A percentile compares a stretch with the other conserved stretches of the same genome.
phyloP scores from a whole-genome alignment of 1,140 invertebrate species.

The Scaptomyza hsui region DNA sequence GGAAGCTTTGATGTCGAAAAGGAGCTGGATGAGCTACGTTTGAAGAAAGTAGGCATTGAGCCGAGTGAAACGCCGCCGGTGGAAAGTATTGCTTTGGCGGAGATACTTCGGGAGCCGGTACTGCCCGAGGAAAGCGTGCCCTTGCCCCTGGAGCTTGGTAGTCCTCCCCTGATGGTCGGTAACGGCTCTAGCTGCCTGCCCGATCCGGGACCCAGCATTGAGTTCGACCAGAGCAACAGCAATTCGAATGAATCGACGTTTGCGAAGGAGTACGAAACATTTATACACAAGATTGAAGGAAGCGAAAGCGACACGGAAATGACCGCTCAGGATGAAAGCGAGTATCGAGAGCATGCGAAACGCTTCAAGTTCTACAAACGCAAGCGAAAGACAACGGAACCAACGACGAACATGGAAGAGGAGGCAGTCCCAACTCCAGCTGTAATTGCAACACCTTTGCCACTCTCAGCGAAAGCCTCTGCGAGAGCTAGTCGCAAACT shows the following conservation, averaged over 20 bases:
- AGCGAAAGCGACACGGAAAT: constrained; percentile 50
- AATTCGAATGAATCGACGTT: constrained; percentile 78
- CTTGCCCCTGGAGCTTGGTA: constrained; percentile 22
- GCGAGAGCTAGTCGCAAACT: constrained; percentile 50
- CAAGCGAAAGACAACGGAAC: constrained; percentile 60
- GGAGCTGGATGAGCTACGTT: constrained; percentile 73
- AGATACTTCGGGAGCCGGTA: constrained; percentile 49
- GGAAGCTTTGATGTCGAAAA: constrained; percentile 80
- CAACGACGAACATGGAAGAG: not conserved
- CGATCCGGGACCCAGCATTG: constrained; percentile 22
- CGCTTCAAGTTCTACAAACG: constrained; percentile 75
- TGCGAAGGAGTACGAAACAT: constrained; percentile 77
- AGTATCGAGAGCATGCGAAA: constrained; percentile 47
- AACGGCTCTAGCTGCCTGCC: not conserved
- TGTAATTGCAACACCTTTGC: not conserved
- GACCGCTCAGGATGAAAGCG: constrained; percentile 8
- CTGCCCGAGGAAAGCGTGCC: not conserved
- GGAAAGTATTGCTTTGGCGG: constrained; percentile 52
- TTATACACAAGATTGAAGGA: constrained; percentile 66
- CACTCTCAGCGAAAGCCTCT: constrained; percentile 21
- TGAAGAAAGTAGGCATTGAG: constrained; percentile 45
- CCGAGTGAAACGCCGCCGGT: constrained; percentile 6
- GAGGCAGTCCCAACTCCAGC: not conserved
- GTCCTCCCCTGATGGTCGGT: constrained; percentile 16
- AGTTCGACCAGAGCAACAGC: constrained; percentile 62